Evolutionary conservation across 1,140 invertebrate genomes (phyloP).

Genomic region (Oryzaephilus surinamensis): DNA sequence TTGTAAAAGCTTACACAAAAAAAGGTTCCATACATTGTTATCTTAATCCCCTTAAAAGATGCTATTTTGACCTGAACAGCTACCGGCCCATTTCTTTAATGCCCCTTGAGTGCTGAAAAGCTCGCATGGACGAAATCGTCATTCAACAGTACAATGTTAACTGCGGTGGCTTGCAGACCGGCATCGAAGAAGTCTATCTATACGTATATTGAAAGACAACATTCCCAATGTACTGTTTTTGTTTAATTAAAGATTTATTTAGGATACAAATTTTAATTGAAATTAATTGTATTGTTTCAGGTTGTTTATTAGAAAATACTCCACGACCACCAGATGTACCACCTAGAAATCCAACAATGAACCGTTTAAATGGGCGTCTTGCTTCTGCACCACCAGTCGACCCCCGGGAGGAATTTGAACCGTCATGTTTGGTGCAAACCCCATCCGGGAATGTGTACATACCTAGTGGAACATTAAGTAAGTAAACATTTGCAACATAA

Average conservation of each 20-base stretch:
- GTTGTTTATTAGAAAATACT: constrained; percentile 68
- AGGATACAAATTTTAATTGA: background rate
- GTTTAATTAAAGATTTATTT: background rate
- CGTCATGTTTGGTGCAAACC: constrained; percentile 80
- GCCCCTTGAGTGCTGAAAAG: no score
- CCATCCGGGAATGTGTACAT: constrained; percentile 87
- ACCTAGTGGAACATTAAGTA: constrained; percentile 64
- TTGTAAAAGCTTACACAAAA: no score
- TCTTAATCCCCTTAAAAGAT: constrained; percentile 19
- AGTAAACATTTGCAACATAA: no score
- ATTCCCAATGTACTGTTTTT: background rate
- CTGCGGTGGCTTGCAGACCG: no score
- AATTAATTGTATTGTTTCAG: constrained; percentile 44
- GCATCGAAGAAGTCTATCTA: background rate
- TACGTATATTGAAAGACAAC: no score
- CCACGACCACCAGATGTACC: constrained; percentile 78
- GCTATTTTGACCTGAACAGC: constrained; percentile 7
- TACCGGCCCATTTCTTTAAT: no score
- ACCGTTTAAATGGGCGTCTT: constrained; percentile 72
- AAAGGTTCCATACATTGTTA: constrained; percentile 13
- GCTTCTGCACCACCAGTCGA: constrained; percentile 53
- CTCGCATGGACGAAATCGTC: no score
- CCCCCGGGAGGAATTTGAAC: constrained; percentile 78
- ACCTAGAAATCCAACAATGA: constrained; percentile 79
- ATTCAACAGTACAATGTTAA: no score